These are phyloP conservation scores for Platorchestia sp. DNA, from an alignment of 1,140 invertebrate species.

Conservation along the genomic window DNA sequence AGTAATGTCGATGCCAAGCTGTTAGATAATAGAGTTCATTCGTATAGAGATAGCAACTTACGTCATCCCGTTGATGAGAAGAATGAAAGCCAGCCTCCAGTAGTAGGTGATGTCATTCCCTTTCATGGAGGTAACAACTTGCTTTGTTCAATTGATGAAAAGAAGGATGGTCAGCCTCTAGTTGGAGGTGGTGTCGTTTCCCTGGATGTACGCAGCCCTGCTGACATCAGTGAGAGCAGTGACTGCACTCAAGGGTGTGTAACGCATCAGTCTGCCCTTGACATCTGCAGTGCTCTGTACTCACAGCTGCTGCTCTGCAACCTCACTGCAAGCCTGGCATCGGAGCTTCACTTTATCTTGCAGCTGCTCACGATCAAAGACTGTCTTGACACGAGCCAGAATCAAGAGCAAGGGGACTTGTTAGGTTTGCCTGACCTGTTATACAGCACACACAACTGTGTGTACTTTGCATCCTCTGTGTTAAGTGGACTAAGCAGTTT, in stretches of 20 bases:
- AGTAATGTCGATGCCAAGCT: neutral
- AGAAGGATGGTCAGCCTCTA: neutral
- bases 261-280: conserved; percentile 70
- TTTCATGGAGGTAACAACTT: neutral
- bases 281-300: conserved; percentile 73
- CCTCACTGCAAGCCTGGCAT: conserved; percentile 75
- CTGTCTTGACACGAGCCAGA: neutral
- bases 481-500: conserved; percentile 72
- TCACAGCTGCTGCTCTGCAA: conserved; percentile 70
- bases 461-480: conserved; percentile 76
- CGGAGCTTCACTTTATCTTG: conserved; percentile 77
- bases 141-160: neutral
- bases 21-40: neutral
- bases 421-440: conserved; percentile 50
- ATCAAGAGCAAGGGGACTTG: neutral
- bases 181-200: neutral
- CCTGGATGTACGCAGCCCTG: neutral
- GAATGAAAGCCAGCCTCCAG: neutral
- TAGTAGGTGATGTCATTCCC: neutral
- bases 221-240: too few relatives aligned
- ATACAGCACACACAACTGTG: conserved; percentile 74
- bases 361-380: conserved; percentile 72
- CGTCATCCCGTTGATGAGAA: neutral
- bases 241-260: conserved; percentile 69
- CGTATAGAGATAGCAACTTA: neutral